Conservation (phyloP, 2,113 vertebrate species). For the Onychorhynchus coronatus region DNA sequence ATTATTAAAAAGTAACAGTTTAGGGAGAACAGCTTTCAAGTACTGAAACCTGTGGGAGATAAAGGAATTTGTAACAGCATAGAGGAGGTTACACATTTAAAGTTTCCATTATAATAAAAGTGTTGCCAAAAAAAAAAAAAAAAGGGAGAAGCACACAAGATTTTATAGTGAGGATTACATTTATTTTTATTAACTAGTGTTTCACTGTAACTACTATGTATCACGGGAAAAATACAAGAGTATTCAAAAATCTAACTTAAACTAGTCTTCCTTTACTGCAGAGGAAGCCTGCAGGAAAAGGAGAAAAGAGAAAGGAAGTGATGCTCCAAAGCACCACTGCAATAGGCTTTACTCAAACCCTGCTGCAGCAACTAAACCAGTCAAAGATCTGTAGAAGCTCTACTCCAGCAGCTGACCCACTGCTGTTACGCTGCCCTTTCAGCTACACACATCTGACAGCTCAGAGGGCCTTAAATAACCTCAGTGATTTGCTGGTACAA, state of each 20-base stretch:
- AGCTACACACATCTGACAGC: neutral
- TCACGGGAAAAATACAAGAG: neutral
- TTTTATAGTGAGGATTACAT: neutral
- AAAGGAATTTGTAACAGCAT: neutral
- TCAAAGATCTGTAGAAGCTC: neutral
- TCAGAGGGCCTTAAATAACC: neutral
- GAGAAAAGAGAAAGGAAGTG: neutral
- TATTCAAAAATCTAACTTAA: neutral
- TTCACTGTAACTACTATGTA: neutral
- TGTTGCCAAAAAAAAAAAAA: neutral
- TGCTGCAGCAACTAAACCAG: neutral
- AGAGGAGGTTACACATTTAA: neutral
- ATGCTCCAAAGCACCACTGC: neutral
- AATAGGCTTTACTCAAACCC: neutral
- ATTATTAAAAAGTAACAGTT: neutral
- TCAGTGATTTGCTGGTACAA: neutral
- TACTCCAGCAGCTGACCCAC: neutral
- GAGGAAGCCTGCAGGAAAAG: neutral
- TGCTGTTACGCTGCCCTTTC: neutral
- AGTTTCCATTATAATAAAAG: neutral
- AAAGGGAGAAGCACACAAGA: neutral
- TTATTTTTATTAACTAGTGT: neutral
- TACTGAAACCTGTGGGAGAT: neutral
- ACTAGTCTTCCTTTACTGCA: neutral
- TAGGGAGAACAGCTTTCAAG: neutral